phyloP scores from a whole-genome alignment of 1,140 invertebrate species.

The Choristoneura fumiferana region DNA sequence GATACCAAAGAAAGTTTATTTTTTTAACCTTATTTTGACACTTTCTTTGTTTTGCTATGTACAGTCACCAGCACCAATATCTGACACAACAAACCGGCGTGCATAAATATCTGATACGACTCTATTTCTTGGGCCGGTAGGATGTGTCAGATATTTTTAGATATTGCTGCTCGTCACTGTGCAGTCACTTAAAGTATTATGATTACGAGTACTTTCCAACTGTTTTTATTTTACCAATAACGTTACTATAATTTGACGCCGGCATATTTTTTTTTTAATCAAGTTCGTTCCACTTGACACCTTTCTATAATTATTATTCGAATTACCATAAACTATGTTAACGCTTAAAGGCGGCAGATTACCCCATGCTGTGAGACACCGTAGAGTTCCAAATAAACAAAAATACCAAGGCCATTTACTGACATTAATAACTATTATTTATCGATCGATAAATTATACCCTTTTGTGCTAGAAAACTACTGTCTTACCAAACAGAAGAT shows the following conservation, averaged over 20 bases:
- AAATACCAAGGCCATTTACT: slow-evolving; percentile 2
- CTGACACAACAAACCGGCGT: too few species aligned
- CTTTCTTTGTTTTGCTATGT: too few species aligned
- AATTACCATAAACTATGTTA: neutral
- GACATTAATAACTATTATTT: slow-evolving; percentile 15
- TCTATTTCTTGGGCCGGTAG: too few species aligned
- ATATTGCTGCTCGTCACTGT: too few species aligned
- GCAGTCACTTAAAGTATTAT: too few species aligned
- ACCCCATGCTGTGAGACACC: neutral
- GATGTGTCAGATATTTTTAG: too few species aligned
- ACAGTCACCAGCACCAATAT: too few species aligned
- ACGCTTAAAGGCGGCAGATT: neutral
- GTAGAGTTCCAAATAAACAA: slow-evolving; percentile 4
- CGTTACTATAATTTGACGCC: neutral
- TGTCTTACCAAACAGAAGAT: slow-evolving; percentile 1
- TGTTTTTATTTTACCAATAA: too few species aligned
- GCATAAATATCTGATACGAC: too few species aligned
- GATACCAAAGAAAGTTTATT: too few species aligned
- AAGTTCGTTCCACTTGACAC: slow-evolving; percentile 6
- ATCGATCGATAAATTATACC: slow-evolving; percentile 2
- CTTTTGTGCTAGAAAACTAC: slow-evolving; percentile 1
- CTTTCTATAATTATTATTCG: slow-evolving; percentile 6
- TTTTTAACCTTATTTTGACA: too few species aligned
- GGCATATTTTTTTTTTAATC: slow-evolving; percentile 10
- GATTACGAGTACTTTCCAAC: too few species aligned